These are phyloP conservation scores for Gonioctena quinquepunctata DNA, from an alignment of 1,140 invertebrate genomes.

Conservation along the genomic window DNA sequence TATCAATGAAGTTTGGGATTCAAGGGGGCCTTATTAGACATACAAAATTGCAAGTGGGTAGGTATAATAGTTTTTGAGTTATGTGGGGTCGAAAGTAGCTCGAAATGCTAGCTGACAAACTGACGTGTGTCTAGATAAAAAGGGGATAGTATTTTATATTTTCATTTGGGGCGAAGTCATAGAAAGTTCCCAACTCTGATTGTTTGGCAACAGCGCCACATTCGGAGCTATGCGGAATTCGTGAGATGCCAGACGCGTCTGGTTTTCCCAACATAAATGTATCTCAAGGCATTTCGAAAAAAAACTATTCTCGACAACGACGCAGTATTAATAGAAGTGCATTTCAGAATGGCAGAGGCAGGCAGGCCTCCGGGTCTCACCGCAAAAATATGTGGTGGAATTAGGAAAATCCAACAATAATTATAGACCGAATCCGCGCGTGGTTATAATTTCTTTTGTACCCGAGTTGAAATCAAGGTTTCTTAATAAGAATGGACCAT, in stretches of 20 bases:
- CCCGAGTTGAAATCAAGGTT: not conserved
- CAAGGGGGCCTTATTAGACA: too few species aligned
- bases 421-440: not conserved
- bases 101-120: too few species aligned
- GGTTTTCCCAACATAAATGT: slow-evolving; percentile 37
- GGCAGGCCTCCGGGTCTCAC: not conserved
- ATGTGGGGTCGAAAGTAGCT: too few species aligned
- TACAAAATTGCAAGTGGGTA: too few species aligned
- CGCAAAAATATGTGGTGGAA: not conserved
- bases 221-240: slow-evolving; percentile 43
- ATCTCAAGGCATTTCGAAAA: slow-evolving; percentile 26
- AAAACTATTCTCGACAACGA: not conserved
- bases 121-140: too few species aligned
- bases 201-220: not conserved
- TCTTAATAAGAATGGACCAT: too few species aligned
- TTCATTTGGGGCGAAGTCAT: too few species aligned
- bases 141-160: too few species aligned
- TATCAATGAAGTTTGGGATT: too few species aligned
- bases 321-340: slow-evolving; percentile 18
- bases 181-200: too few species aligned
- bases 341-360: slow-evolving; percentile 7
- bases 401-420: slow-evolving; percentile 24
- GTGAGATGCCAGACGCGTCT: slow-evolving; percentile 34
- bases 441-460: not conserved
- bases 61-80: too few species aligned